A percentile compares a stretch with the other conserved stretches of the same genome.
These are phyloP conservation scores for human DNA, from an alignment of 2,113 vertebrate genomes.

Conservation along the genomic window DNA sequence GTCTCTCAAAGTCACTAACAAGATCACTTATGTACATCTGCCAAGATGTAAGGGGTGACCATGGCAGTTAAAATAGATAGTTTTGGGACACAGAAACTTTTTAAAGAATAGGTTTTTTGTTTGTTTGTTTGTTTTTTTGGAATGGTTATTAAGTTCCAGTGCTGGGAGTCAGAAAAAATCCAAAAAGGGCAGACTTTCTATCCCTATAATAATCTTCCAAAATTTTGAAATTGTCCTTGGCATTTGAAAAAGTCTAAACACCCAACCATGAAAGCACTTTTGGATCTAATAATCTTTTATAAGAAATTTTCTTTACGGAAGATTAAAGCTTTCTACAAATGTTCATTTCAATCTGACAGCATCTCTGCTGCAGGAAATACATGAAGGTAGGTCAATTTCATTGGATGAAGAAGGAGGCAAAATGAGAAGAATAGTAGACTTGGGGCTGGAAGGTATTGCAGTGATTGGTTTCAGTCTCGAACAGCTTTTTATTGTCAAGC, in stretches of 20 bases:
- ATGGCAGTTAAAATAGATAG: not conserved
- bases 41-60: not conserved
- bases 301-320: not conserved
- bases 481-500: not conserved
- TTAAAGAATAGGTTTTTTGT: not conserved
- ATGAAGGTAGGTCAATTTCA: not conserved
- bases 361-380: not conserved
- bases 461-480: not conserved
- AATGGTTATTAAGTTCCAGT: not conserved
- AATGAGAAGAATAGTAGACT: not conserved
- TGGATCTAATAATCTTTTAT: slow-evolving; percentile 35
- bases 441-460: not conserved
- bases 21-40: not conserved
- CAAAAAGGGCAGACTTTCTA: not conserved
- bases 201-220: not conserved
- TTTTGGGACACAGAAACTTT: not conserved
- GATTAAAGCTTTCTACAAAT: slow-evolving; percentile 37
- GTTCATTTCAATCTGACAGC: slow-evolving; percentile 23
- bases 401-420: not conserved
- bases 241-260: not conserved
- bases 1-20: not conserved
- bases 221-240: not conserved
- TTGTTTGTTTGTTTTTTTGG: too few species aligned
- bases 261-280: not conserved
- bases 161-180: not conserved